Base-by-base conservation (phyloP, 2,888 invertebrate genomes). In the Nudaria mundana region DNA sequence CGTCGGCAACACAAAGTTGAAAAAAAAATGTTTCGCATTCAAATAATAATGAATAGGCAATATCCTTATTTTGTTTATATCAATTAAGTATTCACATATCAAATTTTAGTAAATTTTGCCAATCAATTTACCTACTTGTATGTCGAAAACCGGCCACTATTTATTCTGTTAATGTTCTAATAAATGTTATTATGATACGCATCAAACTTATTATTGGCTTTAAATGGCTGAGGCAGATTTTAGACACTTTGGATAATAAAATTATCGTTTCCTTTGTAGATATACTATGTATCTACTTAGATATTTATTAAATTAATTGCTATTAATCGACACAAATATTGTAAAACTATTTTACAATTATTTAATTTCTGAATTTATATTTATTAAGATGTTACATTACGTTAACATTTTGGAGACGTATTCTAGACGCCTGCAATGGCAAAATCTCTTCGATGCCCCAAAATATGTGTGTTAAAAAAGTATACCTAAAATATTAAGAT, bases 111-210 rank as follows among this genome's bases (percentile, higher is more conserved):
- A 15, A n/a, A 28, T 28, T 14, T 14, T 28, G 8, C 26, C 26
- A 28, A 28, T 28, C 28, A 28, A 28, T 20, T 20, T 20, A 20
- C n/a, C n/a, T 20, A 20, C n/a, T 20, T 20, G 20, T 7, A 20
- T 20, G 8, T 20, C 20, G 20, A 20, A 20, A 20, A 20, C 20
- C 25, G 16, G 23, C 15, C 11, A 13, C n/a, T 28, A 13, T 23
- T 30, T 35, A 37, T 38, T 35, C 25, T 36, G 29, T 23, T 41
- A 22, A 41, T 32, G 14, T 23, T 8, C 14, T 20, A 10, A 22
- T 22, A 20, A 14, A 23, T 14, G 14, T 32, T 32, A 32, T 15
- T 24, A 15, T 24, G 7, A 24, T 11, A 32, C 14, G 14, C 11
- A 24, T 30, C 13, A n/a, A 14, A 28, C 14, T 28, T 13, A 28